phyloP scores from a whole-genome alignment of 2,888 invertebrate genomes.

The Escarpia spicata region DNA sequence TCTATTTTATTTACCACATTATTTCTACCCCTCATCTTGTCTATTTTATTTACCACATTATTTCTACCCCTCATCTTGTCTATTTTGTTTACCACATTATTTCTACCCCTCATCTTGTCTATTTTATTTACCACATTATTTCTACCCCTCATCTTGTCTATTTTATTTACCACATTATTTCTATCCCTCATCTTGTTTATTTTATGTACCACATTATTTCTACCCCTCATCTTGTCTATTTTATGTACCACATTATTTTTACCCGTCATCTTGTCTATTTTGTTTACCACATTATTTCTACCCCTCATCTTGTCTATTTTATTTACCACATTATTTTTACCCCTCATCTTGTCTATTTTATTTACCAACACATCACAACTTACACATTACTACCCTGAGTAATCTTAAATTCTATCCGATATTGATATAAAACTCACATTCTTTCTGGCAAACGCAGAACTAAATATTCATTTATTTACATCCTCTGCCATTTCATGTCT shows the following conservation, averaged over 20 bases:
- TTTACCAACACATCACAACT: background rate
- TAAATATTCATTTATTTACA: background rate
- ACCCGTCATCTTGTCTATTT: background rate
- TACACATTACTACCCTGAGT: background rate
- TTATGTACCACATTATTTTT: background rate
- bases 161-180: background rate
- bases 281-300: background rate
- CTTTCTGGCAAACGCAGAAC: no score
- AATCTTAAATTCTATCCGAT: background rate
- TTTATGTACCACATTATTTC: background rate
- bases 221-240: background rate
- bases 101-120: no score
- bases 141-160: no score
- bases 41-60: no score
- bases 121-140: no score
- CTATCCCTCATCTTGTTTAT: background rate
- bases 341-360: background rate
- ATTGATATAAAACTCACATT: background rate
- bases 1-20: background rate
- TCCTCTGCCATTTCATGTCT: background rate
- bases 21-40: background rate
- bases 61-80: no score
- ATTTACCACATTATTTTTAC: background rate
- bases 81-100: no score
- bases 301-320: no score